Evolutionary conservation across 2,113 vertebrate genomes (phyloP).

Genomic region (Euleptes europaea): DNA sequence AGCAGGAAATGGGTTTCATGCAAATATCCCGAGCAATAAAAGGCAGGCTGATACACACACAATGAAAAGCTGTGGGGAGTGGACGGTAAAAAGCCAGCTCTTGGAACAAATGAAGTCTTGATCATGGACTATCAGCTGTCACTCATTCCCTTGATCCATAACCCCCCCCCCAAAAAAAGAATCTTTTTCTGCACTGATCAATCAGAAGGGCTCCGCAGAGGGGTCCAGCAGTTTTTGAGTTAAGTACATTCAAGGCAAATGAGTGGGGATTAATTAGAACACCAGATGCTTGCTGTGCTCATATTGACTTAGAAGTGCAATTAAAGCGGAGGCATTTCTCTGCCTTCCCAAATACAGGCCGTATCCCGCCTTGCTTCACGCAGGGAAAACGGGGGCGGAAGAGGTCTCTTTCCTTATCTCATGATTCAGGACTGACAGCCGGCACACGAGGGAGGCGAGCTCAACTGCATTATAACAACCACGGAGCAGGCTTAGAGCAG

Average conservation of each 20-base stretch:
- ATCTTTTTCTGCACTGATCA: neutral
- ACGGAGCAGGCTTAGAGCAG: neutral
- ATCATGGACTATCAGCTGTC: neutral
- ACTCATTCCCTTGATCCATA: neutral
- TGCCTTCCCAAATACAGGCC: neutral
- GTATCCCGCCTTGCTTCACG: rapidly evolving
- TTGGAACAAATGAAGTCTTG: neutral
- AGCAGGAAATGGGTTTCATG: conserved; percentile 59
- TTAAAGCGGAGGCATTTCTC: neutral
- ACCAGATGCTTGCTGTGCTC: neutral
- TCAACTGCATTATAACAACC: neutral
- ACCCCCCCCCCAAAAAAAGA: neutral
- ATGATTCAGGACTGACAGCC: neutral
- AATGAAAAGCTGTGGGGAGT: conserved; percentile 1
- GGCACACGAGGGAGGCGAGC: neutral
- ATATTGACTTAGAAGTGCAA: neutral
- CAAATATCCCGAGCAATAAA: conserved; percentile 49
- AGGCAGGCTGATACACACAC: conserved; percentile 31
- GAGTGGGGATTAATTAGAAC: conserved; percentile 35
- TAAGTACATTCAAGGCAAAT: conserved; percentile 22
- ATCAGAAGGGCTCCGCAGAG: neutral
- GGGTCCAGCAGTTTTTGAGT: neutral
- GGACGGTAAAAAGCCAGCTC: neutral
- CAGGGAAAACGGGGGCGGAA: neutral
- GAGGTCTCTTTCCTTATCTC: rapidly evolving